Evolutionary conservation across 2,888 invertebrate species (phyloP).

Genomic region (Agelastica alni): DNA sequence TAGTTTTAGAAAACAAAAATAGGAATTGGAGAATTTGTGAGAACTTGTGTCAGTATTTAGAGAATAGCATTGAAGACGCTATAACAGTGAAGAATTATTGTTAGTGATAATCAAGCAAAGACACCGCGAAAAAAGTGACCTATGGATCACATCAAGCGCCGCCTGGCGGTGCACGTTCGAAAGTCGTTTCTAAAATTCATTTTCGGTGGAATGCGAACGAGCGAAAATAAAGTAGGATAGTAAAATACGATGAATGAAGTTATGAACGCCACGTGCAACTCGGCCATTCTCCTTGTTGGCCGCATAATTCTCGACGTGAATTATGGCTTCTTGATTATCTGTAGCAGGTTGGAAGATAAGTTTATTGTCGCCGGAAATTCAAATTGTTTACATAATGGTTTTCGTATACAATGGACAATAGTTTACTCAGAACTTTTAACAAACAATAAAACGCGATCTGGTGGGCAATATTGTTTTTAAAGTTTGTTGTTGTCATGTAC

Average conservation of each 20-base stretch:
- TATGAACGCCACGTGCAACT: constrained; percentile 17
- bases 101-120: too few species aligned
- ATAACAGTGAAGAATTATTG: too few species aligned
- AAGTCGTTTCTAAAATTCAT: background rate
- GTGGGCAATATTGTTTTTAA: background rate
- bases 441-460: background rate
- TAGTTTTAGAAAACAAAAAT: too few species aligned
- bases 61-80: too few species aligned
- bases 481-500: too few species aligned
- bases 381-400: constrained; percentile 19
- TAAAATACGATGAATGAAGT: constrained; percentile 14
- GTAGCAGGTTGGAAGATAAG: constrained; percentile 17
- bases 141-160: too few species aligned
- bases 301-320: constrained; percentile 14
- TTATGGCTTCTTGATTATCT: constrained; percentile 19
- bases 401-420: constrained; percentile 20
- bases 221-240: background rate
- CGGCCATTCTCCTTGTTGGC: constrained; percentile 8
- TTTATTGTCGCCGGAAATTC: constrained; percentile 19
- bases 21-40: too few species aligned
- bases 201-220: constrained; percentile 1
- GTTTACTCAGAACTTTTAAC: background rate
- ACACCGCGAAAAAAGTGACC: too few species aligned
- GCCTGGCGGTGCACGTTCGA: too few species aligned
- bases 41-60: too few species aligned